Base-by-base conservation (phyloP, 2,797 vertebrate species). In the Chaunax sp. region DNA sequence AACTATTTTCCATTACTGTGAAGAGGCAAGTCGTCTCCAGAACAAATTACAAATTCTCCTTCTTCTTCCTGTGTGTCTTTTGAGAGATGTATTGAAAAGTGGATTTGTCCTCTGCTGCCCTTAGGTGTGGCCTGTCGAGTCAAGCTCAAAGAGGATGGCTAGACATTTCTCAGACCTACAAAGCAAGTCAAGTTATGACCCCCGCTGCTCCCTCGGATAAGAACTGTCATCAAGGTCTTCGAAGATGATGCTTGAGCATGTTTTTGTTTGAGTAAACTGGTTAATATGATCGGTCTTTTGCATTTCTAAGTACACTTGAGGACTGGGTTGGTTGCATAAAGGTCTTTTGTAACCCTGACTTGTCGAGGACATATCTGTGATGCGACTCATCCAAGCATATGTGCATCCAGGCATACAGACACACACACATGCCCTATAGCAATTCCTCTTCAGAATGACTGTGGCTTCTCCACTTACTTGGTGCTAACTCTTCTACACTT, bases 21-120 rank as follows among this genome's bases (percentile, higher is more conserved):
- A 14, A 62, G 52, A 77, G 44, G 40, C 0, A 11, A 55, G 52
- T 41, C 16, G 56, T 58, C 61, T 68, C 30, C 19, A 10, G 33
- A 51, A 44, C 62, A 76, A 72, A 83, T 78, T 40, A 70, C 37
- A 73, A 46, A 75, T 77, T 47, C 60, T 65, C 53, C 53, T 47
- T 75, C 51, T 64, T 52, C 77, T 72, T 71, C 49, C 43, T 28
- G 49, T 14, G 18, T n/a, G 60, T 9, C 33, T 59, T 64, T 49
- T 54, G 40, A 66, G 35, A 79, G 64, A 76, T 57, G 38, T 30
- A 13, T 22, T 66, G 52, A 70, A 67, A 72, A 38, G 44, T 64
- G 44, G 45, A 60, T 54, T 53, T 68, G 57, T 75, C 77, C 63
- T 72, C 50, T n/a, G 44, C 25, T 69, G 62, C 53, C 46, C 25